Conservation (phyloP, 2,113 vertebrate species). For the Aegithalos caudatus region DNA sequence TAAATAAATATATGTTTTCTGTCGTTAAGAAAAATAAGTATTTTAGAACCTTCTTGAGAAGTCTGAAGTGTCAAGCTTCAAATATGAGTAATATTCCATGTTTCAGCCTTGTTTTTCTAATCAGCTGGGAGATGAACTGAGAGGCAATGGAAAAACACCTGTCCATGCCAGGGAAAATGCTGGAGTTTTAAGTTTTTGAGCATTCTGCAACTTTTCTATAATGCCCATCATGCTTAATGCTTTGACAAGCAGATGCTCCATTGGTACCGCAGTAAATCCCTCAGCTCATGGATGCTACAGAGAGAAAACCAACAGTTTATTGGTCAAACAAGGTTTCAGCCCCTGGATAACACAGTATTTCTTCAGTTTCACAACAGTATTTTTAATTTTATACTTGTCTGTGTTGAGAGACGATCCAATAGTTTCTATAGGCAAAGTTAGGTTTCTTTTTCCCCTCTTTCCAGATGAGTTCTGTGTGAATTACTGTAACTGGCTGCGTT, state of each 20-base stretch:
- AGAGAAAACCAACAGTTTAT: slow-evolving; percentile 27
- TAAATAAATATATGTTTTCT: slow-evolving; percentile 44
- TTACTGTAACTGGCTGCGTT: slow-evolving; percentile 59
- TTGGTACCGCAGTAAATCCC: fast-evolving
- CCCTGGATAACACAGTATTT: slow-evolving; percentile 66
- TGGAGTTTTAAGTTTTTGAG: not conserved
- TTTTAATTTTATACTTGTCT: slow-evolving; percentile 71
- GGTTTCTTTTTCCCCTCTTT: slow-evolving; percentile 52
- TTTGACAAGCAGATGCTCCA: not conserved
- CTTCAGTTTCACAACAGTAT: slow-evolving; percentile 61
- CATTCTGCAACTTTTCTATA: not conserved
- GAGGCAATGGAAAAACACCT: not conserved
- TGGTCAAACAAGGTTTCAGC: slow-evolving; percentile 67
- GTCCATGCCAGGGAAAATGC: not conserved
- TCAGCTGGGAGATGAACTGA: slow-evolving; percentile 21
- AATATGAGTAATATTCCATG: not conserved
- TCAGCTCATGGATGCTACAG: not conserved
- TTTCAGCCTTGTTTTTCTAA: slow-evolving; percentile 40
- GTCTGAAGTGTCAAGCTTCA: slow-evolving; percentile 19
- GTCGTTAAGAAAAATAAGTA: slow-evolving; percentile 14
- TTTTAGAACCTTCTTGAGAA: slow-evolving; percentile 23
- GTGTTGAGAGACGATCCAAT: slow-evolving; percentile 47
- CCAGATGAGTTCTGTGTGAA: slow-evolving; percentile 60
- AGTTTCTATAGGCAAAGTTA: slow-evolving; percentile 65
- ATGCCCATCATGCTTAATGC: not conserved